Conservation (phyloP, 2,797 vertebrate genomes). For the Lycodopsis pacificus region DNA sequence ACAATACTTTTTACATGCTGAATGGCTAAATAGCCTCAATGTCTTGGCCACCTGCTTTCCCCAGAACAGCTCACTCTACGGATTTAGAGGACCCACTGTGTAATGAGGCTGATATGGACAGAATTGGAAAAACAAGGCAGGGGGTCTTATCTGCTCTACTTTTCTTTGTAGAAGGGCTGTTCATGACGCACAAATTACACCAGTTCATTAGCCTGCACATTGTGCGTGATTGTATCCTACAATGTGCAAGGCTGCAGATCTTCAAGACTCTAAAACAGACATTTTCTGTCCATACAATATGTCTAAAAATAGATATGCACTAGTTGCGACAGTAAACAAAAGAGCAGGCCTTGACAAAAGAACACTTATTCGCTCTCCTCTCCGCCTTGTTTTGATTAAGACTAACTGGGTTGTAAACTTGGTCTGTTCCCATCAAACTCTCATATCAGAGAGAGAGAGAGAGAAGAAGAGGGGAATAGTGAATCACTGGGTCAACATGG, state of each 20-base stretch:
- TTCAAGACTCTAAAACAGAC: constrained; percentile 42
- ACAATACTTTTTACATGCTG: neutral
- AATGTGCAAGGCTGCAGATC: constrained; percentile 31
- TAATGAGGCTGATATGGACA: constrained; percentile 31
- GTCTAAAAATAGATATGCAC: constrained; percentile 63
- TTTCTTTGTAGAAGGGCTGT: constrained; percentile 14
- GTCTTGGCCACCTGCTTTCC: constrained; percentile 31
- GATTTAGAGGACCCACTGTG: neutral
- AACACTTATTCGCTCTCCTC: constrained; percentile 62
- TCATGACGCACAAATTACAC: constrained; percentile 31
- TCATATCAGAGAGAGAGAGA: constrained; percentile 61
- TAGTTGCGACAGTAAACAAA: constrained; percentile 67
- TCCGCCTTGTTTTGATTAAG: constrained; percentile 79
- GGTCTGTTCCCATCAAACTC: constrained; percentile 70
- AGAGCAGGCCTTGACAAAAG: constrained; percentile 54
- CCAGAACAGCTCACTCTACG: constrained; percentile 24
- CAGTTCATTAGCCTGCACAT: constrained; percentile 52
- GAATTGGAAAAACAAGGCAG: constrained; percentile 43
- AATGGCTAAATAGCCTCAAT: constrained; percentile 16
- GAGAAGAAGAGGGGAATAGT: constrained; percentile 34
- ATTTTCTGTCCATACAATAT: constrained; percentile 36
- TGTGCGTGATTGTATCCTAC: constrained; percentile 22
- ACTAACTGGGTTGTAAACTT: constrained; percentile 78
- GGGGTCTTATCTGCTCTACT: constrained; percentile 37
- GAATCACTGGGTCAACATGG: constrained; percentile 73